Evolutionary conservation across 1,140 invertebrate species (phyloP).

Genomic region (Phymastichus coffea): DNA sequence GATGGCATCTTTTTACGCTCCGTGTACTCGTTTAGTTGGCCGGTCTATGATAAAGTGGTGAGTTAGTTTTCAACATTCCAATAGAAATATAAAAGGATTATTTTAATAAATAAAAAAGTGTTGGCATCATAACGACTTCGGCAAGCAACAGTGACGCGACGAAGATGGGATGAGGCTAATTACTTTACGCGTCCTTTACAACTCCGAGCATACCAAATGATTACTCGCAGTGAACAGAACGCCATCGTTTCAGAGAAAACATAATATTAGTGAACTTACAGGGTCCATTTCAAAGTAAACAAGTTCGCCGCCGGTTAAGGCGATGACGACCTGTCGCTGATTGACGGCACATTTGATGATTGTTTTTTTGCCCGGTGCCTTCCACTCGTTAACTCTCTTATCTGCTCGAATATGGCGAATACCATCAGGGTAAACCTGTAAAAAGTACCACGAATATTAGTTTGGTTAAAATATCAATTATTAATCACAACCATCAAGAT

Average conservation of each 20-base stretch:
- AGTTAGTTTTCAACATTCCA: not conserved
- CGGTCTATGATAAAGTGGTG: constrained; percentile 75
- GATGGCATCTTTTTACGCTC: constrained; percentile 95
- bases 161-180: constrained; percentile 27
- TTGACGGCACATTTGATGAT: constrained; percentile 99
- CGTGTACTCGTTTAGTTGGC: constrained; percentile 97
- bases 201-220: constrained; percentile 36
- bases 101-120: not conserved
- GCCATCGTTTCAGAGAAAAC: constrained; percentile 40
- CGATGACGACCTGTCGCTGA: constrained; percentile 97
- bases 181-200: constrained; percentile 46
- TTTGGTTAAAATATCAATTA: not conserved
- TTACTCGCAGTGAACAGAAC: constrained; percentile 25
- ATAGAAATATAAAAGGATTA: not conserved
- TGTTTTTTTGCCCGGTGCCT: constrained; percentile 94
- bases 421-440: constrained; percentile 92
- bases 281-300: constrained; percentile 99
- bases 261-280: constrained; percentile 64
- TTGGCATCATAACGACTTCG: constrained; percentile 12
- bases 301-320: constrained; percentile 93
- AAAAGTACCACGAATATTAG: constrained; percentile 19
- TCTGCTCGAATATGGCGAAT: constrained; percentile 97
- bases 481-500: not conserved
- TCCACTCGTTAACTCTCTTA: constrained; percentile 99
- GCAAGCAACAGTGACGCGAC: not conserved